phyloP scores from a whole-genome alignment of 2,797 vertebrate species.

The Smutsia gigantea region DNA sequence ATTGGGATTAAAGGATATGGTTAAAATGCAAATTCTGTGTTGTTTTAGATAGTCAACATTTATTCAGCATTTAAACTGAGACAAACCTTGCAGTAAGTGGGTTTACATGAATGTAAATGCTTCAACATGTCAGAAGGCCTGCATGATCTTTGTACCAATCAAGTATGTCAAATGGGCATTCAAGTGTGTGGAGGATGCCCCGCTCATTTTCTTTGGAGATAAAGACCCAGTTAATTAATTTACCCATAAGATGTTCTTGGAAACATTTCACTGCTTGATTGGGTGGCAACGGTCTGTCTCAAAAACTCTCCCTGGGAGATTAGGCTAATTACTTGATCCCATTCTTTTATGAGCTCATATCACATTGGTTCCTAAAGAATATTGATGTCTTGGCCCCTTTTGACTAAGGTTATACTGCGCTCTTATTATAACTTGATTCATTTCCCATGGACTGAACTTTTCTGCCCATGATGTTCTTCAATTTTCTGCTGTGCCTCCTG shows the following conservation, averaged over 20 bases:
- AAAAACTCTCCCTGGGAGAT: not conserved
- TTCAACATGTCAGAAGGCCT: not conserved
- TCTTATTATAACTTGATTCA: not conserved
- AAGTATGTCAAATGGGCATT: not conserved
- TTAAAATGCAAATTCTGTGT: not conserved
- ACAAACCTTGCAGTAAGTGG: not conserved
- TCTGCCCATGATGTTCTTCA: not conserved
- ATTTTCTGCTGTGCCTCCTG: constrained; percentile 7
- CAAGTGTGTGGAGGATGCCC: not conserved
- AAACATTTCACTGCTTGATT: constrained; percentile 1
- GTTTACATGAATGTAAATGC: not conserved
- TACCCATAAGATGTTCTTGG: not conserved
- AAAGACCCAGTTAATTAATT: constrained; percentile 7
- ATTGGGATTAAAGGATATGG: not conserved
- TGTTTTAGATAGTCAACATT: not conserved
- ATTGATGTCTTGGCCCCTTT: not conserved
- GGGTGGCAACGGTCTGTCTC: not conserved
- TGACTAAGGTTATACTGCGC: not conserved
- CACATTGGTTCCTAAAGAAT: not conserved
- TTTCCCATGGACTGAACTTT: not conserved
- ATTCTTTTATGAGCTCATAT: not conserved
- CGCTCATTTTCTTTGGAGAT: not conserved
- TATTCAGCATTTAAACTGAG: not conserved
- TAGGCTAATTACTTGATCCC: not conserved
- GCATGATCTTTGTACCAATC: not conserved